Evolutionary conservation across 2,797 vertebrate genomes (phyloP).

Genomic region (Xenops minutus): DNA sequence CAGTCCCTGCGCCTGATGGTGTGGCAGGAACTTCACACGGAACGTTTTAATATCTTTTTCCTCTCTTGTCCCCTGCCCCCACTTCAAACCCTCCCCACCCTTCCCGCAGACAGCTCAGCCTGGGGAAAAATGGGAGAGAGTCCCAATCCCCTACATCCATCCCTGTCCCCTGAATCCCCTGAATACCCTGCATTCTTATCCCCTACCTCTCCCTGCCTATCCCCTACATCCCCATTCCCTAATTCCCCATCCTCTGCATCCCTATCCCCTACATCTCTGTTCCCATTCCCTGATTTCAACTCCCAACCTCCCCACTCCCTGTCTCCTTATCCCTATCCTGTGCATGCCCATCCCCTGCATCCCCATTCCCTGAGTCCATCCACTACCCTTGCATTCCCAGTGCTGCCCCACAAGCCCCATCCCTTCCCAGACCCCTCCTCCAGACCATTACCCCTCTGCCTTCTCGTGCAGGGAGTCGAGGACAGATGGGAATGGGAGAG

Average conservation of each 20-base stretch:
- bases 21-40: slow-evolving; percentile 10
- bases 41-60: slow-evolving; percentile 6
- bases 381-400: background rate
- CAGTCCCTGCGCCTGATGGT: background rate
- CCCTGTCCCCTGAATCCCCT: background rate
- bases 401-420: background rate
- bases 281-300: too few relatives aligned
- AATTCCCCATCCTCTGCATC: background rate
- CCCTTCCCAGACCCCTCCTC: background rate
- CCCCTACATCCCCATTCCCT: too few relatives aligned
- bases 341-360: background rate
- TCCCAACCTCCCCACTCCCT: too few relatives aligned
- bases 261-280: too few relatives aligned
- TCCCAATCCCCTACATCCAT: background rate
- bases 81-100: background rate
- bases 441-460: background rate
- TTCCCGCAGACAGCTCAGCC: background rate
- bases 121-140: background rate
- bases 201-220: background rate
- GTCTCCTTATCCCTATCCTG: too few relatives aligned
- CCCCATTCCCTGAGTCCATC: background rate
- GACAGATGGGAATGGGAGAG: background rate
- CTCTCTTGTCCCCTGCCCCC: background rate
- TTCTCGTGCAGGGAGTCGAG: background rate
- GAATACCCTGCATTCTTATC: background rate